Percentiles rank a stretch among this genome's conserved stretches.
Evolutionary conservation across 1,140 invertebrate species (phyloP).

Genomic region (Pygmarrhopalites habei): DNA sequence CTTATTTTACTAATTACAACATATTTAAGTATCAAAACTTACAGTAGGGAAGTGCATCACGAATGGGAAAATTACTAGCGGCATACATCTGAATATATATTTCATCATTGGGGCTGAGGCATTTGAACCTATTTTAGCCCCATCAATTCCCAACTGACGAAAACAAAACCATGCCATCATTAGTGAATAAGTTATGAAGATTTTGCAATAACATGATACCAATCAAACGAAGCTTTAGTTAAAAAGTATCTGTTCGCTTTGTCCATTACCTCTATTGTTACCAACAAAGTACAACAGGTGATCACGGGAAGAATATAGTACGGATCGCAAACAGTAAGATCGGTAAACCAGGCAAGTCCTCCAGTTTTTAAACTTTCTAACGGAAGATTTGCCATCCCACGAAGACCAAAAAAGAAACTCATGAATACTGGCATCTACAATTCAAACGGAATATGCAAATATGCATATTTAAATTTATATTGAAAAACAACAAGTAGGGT

Average conservation of each 20-base stretch:
- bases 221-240: not conserved
- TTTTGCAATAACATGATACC: not conserved
- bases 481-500: too few relatives aligned
- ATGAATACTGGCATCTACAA: constrained; percentile 74
- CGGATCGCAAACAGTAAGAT: constrained; percentile 85
- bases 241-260: too few relatives aligned
- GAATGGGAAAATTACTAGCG: constrained; percentile 75
- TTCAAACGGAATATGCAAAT: not conserved
- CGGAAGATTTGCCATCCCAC: constrained; percentile 75
- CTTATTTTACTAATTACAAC: not conserved
- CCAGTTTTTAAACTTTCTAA: constrained; percentile 79
- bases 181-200: not conserved
- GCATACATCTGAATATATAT: constrained; percentile 65
- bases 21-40: constrained; percentile 42
- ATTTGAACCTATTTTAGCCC: constrained; percentile 54
- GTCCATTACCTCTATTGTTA: constrained; percentile 72
- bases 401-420: constrained; percentile 78
- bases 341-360: constrained; percentile 87
- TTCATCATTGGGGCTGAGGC: constrained; percentile 59
- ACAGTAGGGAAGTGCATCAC: constrained; percentile 80
- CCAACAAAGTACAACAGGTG: constrained; percentile 67
- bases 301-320: constrained; percentile 79
- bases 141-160: constrained; percentile 65
- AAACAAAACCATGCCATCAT: not conserved
- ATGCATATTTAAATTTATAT: constrained; percentile 3